Base-by-base conservation (phyloP, 2,113 vertebrate species). In the Amazona guildingii region DNA sequence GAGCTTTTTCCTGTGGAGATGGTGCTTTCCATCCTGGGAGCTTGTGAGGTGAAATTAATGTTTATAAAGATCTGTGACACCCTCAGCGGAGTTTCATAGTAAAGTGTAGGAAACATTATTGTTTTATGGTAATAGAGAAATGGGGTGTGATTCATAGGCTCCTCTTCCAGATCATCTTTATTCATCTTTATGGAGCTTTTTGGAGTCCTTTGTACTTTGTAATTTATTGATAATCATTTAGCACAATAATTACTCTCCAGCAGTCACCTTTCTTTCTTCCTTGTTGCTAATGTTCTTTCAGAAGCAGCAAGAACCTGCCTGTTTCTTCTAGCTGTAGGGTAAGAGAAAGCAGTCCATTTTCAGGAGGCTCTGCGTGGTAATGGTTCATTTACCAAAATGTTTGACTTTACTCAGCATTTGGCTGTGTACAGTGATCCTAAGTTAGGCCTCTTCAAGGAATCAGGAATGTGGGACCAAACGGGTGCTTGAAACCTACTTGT, bases 201-300 rank as follows among this genome's bases (percentile, higher is more conserved):
- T 87, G 39, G 27, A 80, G 49, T 69, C 5, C 52, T 57, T 74
- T 80, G 31, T 70, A 23, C 46, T 80, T 86, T 73, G 37, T 57
- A 54, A 76, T 94, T 62, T 86, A 93, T 41, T 69, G 72, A 41
- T 81, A 73, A 91, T 86, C 86, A 35, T 54, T 88, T 77, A 92
- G 37, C 27, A 80, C 59, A 88, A 35, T 69, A 88, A 90, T 93
- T 79, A 69, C 55, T 63, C 31, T 88, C 49, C 20, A 39, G 72
- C 68, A 88, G 49, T 33, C 39, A 66, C 10, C 11, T 81, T 51
- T 80, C 77, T 41, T 17, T 13, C 13, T 10, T 1, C 4, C 43
- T 41, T 4, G 39, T 66, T 48, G 12, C 18, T 66, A 87, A 24
- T 37, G 17, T 37, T 52, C 9, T 73, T 69, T 83, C 28, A 82